Conservation (phyloP, 2,113 vertebrate genomes). For the Ailuropoda melanoleuca region DNA sequence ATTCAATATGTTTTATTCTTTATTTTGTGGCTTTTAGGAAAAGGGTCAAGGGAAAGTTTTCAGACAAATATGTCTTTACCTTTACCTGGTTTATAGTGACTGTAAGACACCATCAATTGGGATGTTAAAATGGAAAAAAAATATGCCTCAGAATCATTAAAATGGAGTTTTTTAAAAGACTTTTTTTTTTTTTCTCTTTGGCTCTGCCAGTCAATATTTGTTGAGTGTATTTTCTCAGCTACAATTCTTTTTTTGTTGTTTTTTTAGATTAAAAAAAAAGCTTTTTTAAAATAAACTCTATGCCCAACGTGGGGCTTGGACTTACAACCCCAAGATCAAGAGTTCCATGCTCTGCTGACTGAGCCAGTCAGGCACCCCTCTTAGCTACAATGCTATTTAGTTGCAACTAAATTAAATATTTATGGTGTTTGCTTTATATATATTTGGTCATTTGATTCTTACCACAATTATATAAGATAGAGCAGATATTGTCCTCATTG, state of each 20-base stretch:
- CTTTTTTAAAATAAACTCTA: not conserved
- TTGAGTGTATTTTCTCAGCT: not conserved
- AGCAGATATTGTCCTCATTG: not conserved
- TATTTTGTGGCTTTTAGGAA: not conserved
- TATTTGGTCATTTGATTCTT: not conserved
- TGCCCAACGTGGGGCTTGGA: not conserved
- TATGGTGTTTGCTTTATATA: not conserved
- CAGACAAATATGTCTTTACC: not conserved
- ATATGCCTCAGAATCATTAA: not conserved
- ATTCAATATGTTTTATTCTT: not conserved
- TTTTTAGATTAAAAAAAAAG: not conserved
- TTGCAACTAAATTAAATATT: not conserved
- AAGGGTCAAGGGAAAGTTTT: not conserved
- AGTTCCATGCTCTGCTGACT: not conserved
- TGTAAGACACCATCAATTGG: not conserved
- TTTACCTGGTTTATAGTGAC: not conserved
- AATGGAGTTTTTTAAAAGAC: not conserved
- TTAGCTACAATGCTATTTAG: constrained; percentile 7
- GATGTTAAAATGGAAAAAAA: not conserved
- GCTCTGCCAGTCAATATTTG: not conserved
- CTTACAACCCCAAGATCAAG: not conserved
- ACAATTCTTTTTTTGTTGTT: not conserved
- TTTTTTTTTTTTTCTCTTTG: not conserved
- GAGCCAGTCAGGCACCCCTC: not conserved
- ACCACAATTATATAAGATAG: not conserved